Conservation (phyloP, 2,113 vertebrate genomes). For the Pristiophorus japonicus region DNA sequence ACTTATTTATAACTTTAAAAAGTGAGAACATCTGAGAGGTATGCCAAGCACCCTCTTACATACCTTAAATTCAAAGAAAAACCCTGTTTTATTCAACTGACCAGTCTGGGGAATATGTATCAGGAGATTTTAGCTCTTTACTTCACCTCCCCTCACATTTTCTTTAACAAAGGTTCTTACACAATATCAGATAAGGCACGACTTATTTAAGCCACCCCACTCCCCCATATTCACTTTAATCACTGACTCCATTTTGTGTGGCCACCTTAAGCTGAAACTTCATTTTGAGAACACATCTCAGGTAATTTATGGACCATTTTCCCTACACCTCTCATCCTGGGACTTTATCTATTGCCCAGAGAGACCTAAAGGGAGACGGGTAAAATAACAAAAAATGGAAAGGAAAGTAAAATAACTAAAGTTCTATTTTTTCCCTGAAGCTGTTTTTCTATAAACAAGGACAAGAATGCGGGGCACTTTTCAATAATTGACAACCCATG, state of each 20-base stretch:
- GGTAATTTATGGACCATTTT: neutral
- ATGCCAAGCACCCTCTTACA: neutral
- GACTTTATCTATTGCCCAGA: neutral
- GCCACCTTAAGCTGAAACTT: neutral
- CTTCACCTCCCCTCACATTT: neutral
- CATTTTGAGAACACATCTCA: neutral
- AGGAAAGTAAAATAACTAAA: neutral
- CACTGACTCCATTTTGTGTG: neutral
- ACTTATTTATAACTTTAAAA: neutral
- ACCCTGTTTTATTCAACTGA: neutral
- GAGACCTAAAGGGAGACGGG: too few relatives aligned
- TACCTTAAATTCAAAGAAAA: neutral
- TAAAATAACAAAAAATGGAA: neutral
- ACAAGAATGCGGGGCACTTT: neutral
- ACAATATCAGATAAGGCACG: neutral
- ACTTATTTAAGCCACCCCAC: neutral
- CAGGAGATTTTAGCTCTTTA: neutral
- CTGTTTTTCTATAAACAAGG: neutral
- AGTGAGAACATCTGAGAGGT: neutral
- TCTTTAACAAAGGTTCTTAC: neutral
- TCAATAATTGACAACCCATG: constrained; percentile 14
- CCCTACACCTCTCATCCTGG: neutral
- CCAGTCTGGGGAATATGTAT: neutral
- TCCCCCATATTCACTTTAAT: neutral
- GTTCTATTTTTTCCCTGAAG: neutral